These are phyloP conservation scores for Cyphomyrus plagiostoma DNA, from an alignment of 2,113 vertebrate species.

Conservation along the genomic window DNA sequence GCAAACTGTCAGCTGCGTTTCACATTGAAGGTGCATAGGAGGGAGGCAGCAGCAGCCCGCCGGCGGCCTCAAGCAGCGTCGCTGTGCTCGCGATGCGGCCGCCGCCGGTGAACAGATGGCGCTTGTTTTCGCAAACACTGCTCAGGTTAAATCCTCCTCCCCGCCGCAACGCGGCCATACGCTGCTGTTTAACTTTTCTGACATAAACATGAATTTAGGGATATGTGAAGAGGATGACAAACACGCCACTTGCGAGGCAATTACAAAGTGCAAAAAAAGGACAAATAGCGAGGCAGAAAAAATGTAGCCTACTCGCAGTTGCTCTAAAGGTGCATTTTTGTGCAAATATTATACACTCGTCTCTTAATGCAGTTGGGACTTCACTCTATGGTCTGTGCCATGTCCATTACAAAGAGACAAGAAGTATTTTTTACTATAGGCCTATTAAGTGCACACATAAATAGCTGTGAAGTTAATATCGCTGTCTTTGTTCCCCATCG, in stretches of 20 bases:
- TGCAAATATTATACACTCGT: neutral
- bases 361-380: neutral
- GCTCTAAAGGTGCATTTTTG: neutral
- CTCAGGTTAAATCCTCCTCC: slow-evolving; percentile 5
- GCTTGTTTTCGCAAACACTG: neutral
- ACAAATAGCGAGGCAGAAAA: neutral
- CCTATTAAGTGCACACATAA: neutral
- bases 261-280: neutral
- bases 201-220: slow-evolving; percentile 12
- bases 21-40: neutral
- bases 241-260: neutral
- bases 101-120: slow-evolving; percentile 1
- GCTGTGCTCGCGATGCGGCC: neutral
- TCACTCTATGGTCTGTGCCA: neutral
- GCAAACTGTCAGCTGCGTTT: neutral
- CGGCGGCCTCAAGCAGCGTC: neutral
- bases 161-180: slow-evolving; percentile 1
- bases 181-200: slow-evolving; percentile 8
- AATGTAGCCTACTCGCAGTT: neutral
- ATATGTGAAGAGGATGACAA: neutral
- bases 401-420: neutral
- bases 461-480: neutral
- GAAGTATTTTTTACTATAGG: neutral
- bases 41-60: neutral
- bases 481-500: neutral